phyloP scores from a whole-genome alignment of 2,888 invertebrate genomes.

The Apodemia zela region DNA sequence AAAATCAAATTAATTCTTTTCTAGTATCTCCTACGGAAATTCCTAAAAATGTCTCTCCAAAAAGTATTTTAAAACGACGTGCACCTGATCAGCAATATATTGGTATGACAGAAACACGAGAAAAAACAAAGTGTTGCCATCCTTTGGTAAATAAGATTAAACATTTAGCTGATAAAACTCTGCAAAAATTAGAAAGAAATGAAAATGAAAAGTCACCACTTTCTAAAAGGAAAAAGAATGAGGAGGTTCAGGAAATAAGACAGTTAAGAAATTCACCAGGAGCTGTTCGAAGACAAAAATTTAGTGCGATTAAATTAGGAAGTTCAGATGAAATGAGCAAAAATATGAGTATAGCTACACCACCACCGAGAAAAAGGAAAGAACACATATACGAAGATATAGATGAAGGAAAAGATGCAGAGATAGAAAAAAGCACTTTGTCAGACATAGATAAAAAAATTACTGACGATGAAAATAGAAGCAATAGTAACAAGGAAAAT shows the following conservation, averaged over 20 bases:
- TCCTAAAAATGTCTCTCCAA: conserved; percentile 68
- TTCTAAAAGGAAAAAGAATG: conserved; percentile 71
- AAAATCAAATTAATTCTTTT: conserved; percentile 47
- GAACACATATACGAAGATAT: conserved; percentile 84
- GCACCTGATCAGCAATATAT: conserved; percentile 65
- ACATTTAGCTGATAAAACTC: conserved; percentile 82
- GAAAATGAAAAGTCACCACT: conserved; percentile 64
- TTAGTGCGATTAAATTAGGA: conserved; percentile 71
- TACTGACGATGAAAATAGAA: conserved; percentile 53
- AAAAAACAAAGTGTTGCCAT: conserved; percentile 79
- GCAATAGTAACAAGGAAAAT: conserved; percentile 60
- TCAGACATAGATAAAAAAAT: conserved; percentile 54
- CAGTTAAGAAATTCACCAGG: conserved; percentile 82
- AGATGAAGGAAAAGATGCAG: conserved; percentile 60
- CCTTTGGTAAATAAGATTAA: conserved; percentile 83
- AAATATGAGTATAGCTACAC: conserved; percentile 64
- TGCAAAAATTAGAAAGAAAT: conserved; percentile 72
- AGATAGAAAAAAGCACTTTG: conserved; percentile 63
- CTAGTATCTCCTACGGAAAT: conserved; percentile 54
- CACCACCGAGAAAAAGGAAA: conserved; percentile 72
- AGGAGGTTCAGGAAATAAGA: conserved; percentile 80
- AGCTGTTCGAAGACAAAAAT: conserved; percentile 76
- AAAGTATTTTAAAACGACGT: conserved; percentile 77
- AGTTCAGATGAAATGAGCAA: conserved; percentile 76
- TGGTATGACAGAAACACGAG: conserved; percentile 66